Evolutionary conservation across 1,140 invertebrate genomes (phyloP), one percentile per base, ranked within the genome.

Genomic region (Pogonognathellus flavescens): DNA sequence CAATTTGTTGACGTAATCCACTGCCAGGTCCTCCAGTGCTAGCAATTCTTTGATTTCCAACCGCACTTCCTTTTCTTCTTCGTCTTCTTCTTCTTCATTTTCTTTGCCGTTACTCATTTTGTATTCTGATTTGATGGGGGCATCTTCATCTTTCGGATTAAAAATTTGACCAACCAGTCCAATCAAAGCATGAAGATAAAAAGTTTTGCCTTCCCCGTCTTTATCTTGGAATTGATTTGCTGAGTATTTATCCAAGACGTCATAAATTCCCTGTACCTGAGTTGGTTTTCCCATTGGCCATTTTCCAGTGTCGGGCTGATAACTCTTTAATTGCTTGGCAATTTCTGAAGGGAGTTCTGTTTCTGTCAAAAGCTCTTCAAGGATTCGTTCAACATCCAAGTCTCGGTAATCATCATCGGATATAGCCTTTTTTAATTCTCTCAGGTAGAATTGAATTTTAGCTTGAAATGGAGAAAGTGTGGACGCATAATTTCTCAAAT

Each of bases 1-100:
- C n/a, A 76, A n/a, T 76, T 31, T n/a, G 14, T 13, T 41, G 31
- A 76, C n/a, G 49, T 76, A 76, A n/a, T 76, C 41, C 14, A 76
- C 31, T n/a, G 70, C 70, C 16, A 76, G 49, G 5, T 76, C 70
- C 16, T n/a, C 31, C 4, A 76, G 70, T 41, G 31, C 70, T 50
- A n/a, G 0, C 2, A 76, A 76, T 41, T 4, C 3, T 20, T 20
- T 72, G n/a, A 6, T 62, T 62, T 55, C 53, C 11, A 4, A n/a
- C n/a, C n/a, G n/a, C n/a, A n/a, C n/a, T n/a, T n/a, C n/a, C n/a
- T n/a, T n/a, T n/a, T n/a, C n/a, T n/a, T n/a, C n/a, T n/a, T n/a
- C n/a, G n/a, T n/a, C n/a, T n/a, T n/a, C n/a, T n/a, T n/a, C n/a
- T n/a, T n/a, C n/a, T n/a, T n/a, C n/a, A n/a, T n/a, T n/a, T n/a